Percentiles rank a stretch among this genome's conserved stretches.
Conservation (phyloP, 2,113 vertebrate species). For the Campylomormyrus tamandua region DNA sequence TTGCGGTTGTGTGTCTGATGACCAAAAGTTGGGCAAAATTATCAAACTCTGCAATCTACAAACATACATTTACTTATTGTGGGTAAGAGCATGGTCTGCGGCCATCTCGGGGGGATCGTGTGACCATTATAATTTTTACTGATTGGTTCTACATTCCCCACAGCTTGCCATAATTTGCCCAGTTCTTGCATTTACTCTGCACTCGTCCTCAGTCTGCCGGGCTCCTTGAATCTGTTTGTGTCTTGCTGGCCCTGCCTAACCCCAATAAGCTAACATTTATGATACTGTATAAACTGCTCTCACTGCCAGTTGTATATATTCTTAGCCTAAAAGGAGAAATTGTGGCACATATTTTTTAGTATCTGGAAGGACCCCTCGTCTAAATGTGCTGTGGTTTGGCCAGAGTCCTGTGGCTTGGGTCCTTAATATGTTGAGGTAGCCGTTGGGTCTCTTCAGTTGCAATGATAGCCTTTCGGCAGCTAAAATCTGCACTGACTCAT, state of each 20-base stretch:
- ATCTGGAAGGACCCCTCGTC: neutral
- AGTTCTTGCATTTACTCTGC: neutral
- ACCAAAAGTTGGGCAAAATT: neutral
- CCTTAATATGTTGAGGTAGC: neutral
- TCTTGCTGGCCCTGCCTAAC: neutral
- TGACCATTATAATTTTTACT: neutral
- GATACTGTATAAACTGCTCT: neutral
- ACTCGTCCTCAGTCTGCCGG: neutral
- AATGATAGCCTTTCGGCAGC: slow-evolving; percentile 1
- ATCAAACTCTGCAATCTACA: neutral
- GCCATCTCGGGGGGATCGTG: neutral
- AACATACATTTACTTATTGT: neutral
- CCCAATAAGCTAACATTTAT: neutral
- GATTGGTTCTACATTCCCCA: neutral
- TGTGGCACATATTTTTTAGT: neutral
- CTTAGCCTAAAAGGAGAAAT: neutral
- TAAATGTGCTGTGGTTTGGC: neutral
- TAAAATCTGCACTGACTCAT: slow-evolving; percentile 13
- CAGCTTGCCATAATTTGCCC: neutral
- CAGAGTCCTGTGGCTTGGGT: neutral
- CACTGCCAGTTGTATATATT: slow-evolving; percentile 4
- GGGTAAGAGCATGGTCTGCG: neutral
- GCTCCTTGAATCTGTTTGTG: neutral
- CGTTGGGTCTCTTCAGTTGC: neutral
- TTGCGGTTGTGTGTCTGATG: neutral